Evolutionary conservation across 2,888 invertebrate species (phyloP), one percentile per base, ranked within the genome.

Genomic region (Spatulosminthurus flaviceps): DNA sequence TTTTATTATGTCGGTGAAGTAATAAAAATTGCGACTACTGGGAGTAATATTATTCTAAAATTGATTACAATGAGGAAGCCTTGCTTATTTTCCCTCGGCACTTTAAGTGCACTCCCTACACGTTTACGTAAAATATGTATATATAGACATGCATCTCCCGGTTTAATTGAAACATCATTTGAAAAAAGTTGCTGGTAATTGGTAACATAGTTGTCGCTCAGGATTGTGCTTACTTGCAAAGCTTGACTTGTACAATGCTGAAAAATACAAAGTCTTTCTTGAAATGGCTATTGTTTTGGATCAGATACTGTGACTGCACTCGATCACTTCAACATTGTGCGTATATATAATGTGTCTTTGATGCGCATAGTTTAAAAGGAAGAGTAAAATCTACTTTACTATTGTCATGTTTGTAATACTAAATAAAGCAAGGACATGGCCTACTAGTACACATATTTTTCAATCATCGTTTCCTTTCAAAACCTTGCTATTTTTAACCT

Each of bases 391-490:
- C 29, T 13, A 19, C 60, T 73, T 29, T 9, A 43, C 60, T 60
- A 51, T 73, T 28, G 28, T 73, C 60, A 73, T 60, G 28, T 28
- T 29, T n/a, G 26, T 26, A 60, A 19, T 26, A 60, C 1, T 51
- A 60, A 60, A 43, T 60, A 77, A 72, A 29, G 60, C 78, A 78
- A 78, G 78, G 78, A 29, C 72, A 72, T 66, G 78, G 72, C 78
- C 78, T 78, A 78, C 72, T 78, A 43, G 42, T 72, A 71, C 66
- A 78, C 64, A 78, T 66, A n/a, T n/a, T n/a, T 51, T 51, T 4
- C 7, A 11, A n/a, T 51, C 51, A 51, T 51, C 51, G n/a, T 51
- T 51, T n/a, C 51, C 51, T 51, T 16, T 51, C 51, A 19, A 51
- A 51, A 19, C 51, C 51, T 16, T 51, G 51, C 51, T 51, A 19